These are phyloP conservation scores for Takifugu bimaculatus DNA, from an alignment of 2,113 vertebrate species.

Conservation along the genomic window DNA sequence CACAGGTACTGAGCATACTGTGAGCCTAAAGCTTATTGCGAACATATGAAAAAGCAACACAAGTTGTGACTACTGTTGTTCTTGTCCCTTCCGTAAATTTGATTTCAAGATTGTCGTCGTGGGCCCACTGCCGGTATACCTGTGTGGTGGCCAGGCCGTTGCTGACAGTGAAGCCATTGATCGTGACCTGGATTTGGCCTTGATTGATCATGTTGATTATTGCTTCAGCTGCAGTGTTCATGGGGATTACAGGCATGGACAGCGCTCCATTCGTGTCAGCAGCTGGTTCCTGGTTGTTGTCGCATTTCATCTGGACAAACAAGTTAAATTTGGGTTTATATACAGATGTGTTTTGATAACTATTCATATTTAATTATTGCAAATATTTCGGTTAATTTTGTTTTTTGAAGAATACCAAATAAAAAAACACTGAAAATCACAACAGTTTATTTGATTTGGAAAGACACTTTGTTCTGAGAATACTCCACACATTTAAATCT, in stretches of 20 bases:
- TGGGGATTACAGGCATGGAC: constrained; percentile 97
- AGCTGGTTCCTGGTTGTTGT: constrained; percentile 82
- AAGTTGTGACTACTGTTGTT: no score
- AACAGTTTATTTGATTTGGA: neutral
- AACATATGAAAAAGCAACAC: no score
- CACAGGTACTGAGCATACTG: neutral
- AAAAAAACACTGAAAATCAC: neutral
- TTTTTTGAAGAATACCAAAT: neutral
- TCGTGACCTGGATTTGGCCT: constrained; percentile 97
- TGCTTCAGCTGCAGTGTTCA: constrained; percentile 98
- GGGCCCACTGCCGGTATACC: constrained; percentile 66
- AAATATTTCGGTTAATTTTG: no score
- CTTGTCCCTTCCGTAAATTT: neutral
- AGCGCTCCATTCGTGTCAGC: constrained; percentile 84
- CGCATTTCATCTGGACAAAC: constrained; percentile 87
- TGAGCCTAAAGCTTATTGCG: no score
- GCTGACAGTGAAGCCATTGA: constrained; percentile 96
- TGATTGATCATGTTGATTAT: constrained; percentile 99
- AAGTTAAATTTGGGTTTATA: neutral
- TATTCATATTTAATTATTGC: no score
- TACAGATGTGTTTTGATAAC: neutral
- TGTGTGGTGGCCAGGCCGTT: constrained; percentile 98
- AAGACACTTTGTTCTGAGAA: neutral
- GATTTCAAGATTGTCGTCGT: neutral
- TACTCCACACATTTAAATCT: constrained; percentile 31